These are phyloP conservation scores for Anguilla obscura DNA, from an alignment of 2,797 vertebrate species.

Conservation along the genomic window DNA sequence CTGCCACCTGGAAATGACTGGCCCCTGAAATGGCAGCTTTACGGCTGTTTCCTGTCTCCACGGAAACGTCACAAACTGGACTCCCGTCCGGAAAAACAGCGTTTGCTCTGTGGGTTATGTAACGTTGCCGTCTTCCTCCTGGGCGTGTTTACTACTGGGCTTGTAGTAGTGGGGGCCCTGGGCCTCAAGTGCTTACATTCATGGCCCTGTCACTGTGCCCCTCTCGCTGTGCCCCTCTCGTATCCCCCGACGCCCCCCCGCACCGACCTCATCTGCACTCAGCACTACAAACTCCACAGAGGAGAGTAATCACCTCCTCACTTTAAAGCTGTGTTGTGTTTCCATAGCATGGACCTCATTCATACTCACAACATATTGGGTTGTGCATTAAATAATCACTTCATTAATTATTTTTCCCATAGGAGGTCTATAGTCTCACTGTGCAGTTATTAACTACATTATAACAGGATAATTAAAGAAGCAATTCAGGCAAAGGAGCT, in stretches of 20 bases:
- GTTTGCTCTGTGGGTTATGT: neutral
- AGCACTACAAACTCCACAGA: neutral
- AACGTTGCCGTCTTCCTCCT: neutral
- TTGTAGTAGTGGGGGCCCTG: neutral
- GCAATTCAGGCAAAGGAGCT: neutral
- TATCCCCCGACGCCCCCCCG: neutral
- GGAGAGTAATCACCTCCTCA: neutral
- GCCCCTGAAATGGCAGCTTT: neutral
- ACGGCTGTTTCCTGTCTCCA: neutral
- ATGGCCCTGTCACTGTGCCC: neutral
- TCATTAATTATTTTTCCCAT: neutral
- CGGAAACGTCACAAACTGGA: neutral
- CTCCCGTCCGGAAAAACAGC: neutral
- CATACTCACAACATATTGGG: neutral
- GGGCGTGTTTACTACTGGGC: neutral
- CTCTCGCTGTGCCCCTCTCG: neutral
- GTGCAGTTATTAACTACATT: neutral
- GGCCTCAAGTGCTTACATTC: neutral
- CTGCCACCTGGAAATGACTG: neutral
- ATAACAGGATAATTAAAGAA: neutral
- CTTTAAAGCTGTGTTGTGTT: neutral
- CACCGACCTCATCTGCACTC: conserved; percentile 13
- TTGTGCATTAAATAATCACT: neutral
- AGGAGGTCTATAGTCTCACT: neutral
- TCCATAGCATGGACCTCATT: neutral